Evolutionary conservation across 2,888 invertebrate genomes (phyloP), one percentile per base, ranked within the genome.

Genomic region (Drosophila niveifrons): DNA sequence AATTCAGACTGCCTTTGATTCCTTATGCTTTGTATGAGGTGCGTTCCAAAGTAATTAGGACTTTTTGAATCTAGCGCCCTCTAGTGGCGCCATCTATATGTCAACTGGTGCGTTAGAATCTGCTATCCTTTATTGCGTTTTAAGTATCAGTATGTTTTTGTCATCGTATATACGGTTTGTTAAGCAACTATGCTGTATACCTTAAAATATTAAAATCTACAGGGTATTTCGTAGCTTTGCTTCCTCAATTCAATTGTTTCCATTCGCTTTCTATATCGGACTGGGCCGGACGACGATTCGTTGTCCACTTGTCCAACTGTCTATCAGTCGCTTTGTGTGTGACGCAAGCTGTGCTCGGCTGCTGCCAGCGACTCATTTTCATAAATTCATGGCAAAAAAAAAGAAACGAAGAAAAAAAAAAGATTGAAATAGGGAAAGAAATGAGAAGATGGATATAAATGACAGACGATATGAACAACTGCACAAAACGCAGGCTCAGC

Each of bases 321-420:
- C 58, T 17, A 58, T 65, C 46, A 58, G 63, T 0, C 59, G 66
- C 48, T 74, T 61, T 74, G 63, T 78, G 66, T 73, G 73, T 72
- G 83, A 77, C 73, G 81, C 83, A 81, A 75, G 69, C 67, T 65
- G 59, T n/a, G 64, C 66, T 73, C 51, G 28, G 52, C 15, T 67
- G 52, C 15, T 67, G 69, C 39, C 74, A 66, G 64, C 72, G 65
- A 64, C 87, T 89, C 78, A 89, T 88, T 89, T 88, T 83, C 85
- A 89, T 87, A 89, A 88, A 88, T 88, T 88, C 80, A 82, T 79
- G 70, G 44, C n/a, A n/a, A n/a, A 51, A 75, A 70, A 69, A 67
- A 66, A 48, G 48, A 48, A 51, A 34, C 15, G 15, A 13, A 8
- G 18, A 61, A 39, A 53, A 62, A 52, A 36, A 28, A 51, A 50